Evolutionary conservation across 2,113 vertebrate species (phyloP).

Genomic region (Leucoraja erinaceus): DNA sequence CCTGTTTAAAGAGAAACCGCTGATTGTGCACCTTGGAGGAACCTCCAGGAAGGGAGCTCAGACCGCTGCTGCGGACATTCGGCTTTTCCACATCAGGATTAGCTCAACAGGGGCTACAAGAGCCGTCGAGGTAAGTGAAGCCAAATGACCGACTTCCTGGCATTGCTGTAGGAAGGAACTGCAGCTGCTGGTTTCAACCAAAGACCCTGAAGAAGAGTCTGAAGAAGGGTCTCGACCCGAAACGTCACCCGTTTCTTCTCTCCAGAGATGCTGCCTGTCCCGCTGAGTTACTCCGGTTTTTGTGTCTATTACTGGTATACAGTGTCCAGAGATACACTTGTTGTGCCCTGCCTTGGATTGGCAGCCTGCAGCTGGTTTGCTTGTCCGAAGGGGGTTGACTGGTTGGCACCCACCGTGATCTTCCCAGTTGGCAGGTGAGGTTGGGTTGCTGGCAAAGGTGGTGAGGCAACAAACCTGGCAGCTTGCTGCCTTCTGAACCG

Average conservation of each 20-base stretch:
- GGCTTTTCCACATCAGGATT: conserved; percentile 61
- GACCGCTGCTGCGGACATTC: conserved; percentile 43
- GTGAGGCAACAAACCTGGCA: background rate
- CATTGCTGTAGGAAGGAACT: too few relatives aligned
- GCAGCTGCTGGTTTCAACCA: too few relatives aligned
- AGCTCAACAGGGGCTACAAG: conserved; percentile 51
- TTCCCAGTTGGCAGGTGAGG: background rate
- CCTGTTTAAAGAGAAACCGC: conserved; percentile 56
- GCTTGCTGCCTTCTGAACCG: background rate
- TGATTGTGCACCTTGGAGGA: conserved; percentile 59
- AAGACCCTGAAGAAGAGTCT: too few relatives aligned
- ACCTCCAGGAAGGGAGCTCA: conserved; percentile 51
- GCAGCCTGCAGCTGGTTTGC: background rate
- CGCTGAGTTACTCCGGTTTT: too few relatives aligned
- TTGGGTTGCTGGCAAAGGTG: background rate
- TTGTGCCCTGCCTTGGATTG: background rate
- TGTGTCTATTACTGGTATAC: too few relatives aligned
- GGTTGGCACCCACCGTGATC: background rate
- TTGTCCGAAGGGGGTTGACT: background rate
- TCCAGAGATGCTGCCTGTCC: too few relatives aligned
- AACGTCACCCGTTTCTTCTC: too few relatives aligned
- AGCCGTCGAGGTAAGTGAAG: conserved; percentile 59
- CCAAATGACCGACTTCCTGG: background rate
- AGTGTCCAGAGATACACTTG: too few relatives aligned
- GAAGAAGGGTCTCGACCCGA: too few relatives aligned